Base-by-base conservation (phyloP, 1,140 invertebrate genomes). In the Tetragonula clypearis region DNA sequence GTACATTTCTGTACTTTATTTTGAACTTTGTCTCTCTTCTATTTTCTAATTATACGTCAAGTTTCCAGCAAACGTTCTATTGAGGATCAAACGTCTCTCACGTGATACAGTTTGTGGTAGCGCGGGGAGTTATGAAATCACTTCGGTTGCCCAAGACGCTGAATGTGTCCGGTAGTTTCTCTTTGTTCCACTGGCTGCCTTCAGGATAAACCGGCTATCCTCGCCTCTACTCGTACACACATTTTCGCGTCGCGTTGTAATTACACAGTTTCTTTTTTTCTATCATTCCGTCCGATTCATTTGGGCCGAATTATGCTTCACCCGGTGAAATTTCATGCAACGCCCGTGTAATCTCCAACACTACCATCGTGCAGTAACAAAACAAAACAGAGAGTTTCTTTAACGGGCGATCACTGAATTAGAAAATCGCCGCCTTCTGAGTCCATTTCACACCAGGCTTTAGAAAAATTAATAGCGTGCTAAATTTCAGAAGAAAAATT, bases 121-220 rank as follows among this genome's bases (percentile, higher is more conserved):
- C 2, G 23, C 19, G 15, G 9, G 35, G 68, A 19, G 79, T 86
- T 86, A 86, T 76, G 85, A 86, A 86, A 90, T 77, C 73, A 21
- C 72, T 55, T n/a, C 26, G 82, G 80, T 91, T 91, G 89, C 87
- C 84, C 88, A 91, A 91, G 87, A 88, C 84, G 81, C 84, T 62
- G 84, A 71, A 82, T 89, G 90, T 91, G 90, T 91, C 90, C 90
- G 90, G 90, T 87, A 91, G 90, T 91, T 91, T 91, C 90, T 91
- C 90, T 86, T 89, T 91, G 90, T 91, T 91, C 90, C 90, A 88
- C 69, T 91, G 90, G 80, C 85, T 91, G 88, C 53, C 71, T 84
- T 8, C 82, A 26, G 74, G 81, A 86, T 86, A 90, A 35, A 81
- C 81, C 82, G 60, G 75, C 75, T 76, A 73, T 72, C 72, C 62